phyloP scores from a whole-genome alignment of 2,888 invertebrate species.

The Minunthozetes semirufus region DNA sequence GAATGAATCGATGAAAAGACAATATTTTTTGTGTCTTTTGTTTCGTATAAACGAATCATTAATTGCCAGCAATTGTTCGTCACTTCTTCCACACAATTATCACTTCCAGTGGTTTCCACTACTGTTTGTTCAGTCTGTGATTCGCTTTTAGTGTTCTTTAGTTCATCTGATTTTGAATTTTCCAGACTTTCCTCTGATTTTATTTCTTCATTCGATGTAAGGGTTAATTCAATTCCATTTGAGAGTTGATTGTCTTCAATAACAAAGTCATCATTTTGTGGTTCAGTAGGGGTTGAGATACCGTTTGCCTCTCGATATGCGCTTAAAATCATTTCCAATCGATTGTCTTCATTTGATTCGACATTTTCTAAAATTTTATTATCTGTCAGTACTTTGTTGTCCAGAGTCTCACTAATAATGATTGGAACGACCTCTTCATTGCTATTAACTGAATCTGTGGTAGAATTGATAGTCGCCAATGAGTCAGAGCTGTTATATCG shows the following conservation, averaged over 20 bases:
- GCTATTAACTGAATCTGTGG: neutral
- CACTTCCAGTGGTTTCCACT: neutral
- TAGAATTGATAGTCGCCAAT: neutral
- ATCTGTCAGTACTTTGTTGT: neutral
- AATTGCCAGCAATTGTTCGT: neutral
- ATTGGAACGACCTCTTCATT: neutral
- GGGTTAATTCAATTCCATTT: neutral
- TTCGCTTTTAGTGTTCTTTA: neutral
- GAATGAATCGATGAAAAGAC: neutral
- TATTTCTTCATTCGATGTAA: neutral
- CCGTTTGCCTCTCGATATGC: conserved; percentile 5
- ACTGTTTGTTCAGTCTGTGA: neutral
- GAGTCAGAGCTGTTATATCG: neutral
- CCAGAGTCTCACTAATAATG: neutral
- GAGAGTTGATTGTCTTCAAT: neutral
- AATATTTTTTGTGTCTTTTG: neutral
- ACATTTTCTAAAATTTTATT: neutral
- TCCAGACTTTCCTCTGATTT: neutral
- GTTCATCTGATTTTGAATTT: neutral
- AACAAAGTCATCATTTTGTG: neutral
- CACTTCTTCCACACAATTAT: neutral
- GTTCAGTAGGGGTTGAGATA: neutral
- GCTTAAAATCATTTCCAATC: conserved; percentile 16
- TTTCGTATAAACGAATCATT: neutral
- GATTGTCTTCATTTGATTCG: conserved; percentile 1